Base-by-base conservation (phyloP, 2,888 invertebrate genomes). In the Stenichneumon culpator region DNA sequence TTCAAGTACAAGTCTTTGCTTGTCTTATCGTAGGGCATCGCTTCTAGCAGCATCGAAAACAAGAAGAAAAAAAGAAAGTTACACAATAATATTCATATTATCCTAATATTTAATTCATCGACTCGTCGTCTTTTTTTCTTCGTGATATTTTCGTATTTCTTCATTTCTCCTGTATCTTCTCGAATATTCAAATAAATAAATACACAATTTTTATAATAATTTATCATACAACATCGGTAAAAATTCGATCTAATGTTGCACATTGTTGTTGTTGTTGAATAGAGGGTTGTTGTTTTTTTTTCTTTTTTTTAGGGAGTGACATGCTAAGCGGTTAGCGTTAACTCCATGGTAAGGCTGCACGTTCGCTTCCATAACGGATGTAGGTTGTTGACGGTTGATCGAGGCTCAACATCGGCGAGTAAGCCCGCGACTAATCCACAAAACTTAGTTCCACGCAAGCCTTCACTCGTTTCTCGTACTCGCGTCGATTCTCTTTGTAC, bases 361-460 rank as follows among this genome's bases (percentile, higher is more conserved):
- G 86, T 90, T 91, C 88, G 73, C 89, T 91, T 90, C 89, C 89
- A 88, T 89, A 90, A 89, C 90, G 89, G 90, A 89, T 90, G 90
- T 88, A 88, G 89, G 87, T 89, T 90, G 90, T 84, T 86, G 91
- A 89, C 90, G 89, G 86, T 79, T 82, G 85, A 77, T 87, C 83
- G 84, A 87, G 86, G 82, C 88, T 87, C 88, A 87, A 87, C 86
- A 87, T 88, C 86, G 88, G 83, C 88, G 86, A 75, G 84, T 85
- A 81, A 57, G 75, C 88, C 90, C 88, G 90, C 91, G 90, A 93
- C 96, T 98, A 98, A 96, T 98, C 98, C 95, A 98, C 97, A 97
- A 99, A 99, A 95, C 99, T 99, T 95, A 99, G 99, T 96, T 99
- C 99, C 94, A 99, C 99, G 95, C 99, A 99, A 93, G 98, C 98